phyloP scores from a whole-genome alignment of 1,140 invertebrate genomes.

The Rhagoletis pomonella region DNA sequence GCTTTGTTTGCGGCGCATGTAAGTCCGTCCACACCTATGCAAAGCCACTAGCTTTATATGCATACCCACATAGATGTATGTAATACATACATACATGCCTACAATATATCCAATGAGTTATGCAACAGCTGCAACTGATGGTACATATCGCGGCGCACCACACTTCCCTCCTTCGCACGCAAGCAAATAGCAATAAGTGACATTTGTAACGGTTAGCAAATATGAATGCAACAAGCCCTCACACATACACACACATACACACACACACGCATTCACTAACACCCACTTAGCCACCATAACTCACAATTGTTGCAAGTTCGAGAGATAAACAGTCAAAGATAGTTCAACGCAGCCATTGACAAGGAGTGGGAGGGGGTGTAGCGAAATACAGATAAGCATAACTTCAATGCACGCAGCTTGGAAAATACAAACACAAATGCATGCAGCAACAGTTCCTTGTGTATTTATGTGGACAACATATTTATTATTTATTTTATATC shows the following conservation, averaged over 20 bases:
- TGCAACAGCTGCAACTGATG: slow-evolving; percentile 14
- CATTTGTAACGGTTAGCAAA: slow-evolving; percentile 25
- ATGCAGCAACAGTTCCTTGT: neutral
- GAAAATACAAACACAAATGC: neutral
- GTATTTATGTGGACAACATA: neutral
- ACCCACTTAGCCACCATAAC: neutral
- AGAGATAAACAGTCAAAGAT: neutral
- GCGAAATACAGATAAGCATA: neutral
- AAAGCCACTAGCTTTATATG: too few species aligned
- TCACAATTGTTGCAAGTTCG: neutral
- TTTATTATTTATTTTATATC: too few species aligned
- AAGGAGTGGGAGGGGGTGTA: neutral
- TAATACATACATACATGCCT: neutral
- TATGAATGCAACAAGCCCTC: neutral
- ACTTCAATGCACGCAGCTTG: neutral
- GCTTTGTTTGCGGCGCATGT: neutral
- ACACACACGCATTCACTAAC: neutral
- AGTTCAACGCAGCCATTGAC: neutral
- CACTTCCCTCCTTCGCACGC: neutral
- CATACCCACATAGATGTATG: too few species aligned
- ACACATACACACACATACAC: neutral
- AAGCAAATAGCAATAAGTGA: slow-evolving; percentile 20
- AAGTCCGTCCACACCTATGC: neutral
- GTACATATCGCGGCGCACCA: neutral
- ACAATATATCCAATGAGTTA: neutral